Evolutionary conservation across 2,797 vertebrate genomes (phyloP).

Genomic region (Poeciliopsis paucimaculata): DNA sequence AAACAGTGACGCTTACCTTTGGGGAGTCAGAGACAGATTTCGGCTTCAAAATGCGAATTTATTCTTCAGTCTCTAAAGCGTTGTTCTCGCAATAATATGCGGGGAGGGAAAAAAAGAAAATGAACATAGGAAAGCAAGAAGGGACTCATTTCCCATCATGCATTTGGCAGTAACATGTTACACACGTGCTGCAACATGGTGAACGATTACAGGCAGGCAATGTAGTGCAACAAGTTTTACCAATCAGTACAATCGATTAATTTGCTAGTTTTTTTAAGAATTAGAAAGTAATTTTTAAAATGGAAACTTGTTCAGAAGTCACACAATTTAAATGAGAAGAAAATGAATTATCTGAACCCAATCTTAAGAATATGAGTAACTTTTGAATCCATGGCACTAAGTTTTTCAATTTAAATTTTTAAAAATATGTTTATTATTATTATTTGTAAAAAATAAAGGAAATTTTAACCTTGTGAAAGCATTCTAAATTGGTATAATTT

Average conservation of each 20-base stretch:
- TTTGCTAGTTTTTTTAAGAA: not conserved
- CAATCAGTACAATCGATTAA: constrained; percentile 8
- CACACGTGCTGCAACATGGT: constrained; percentile 45
- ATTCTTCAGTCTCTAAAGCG: constrained; percentile 73
- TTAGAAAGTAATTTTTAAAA: not conserved
- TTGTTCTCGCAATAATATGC: constrained; percentile 80
- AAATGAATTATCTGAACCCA: not conserved
- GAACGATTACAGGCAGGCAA: constrained; percentile 15
- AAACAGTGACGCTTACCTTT: constrained; percentile 63
- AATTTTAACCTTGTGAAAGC: not conserved
- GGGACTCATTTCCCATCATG: constrained; percentile 80
- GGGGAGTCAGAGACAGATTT: constrained; percentile 53
- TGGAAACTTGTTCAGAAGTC: not conserved
- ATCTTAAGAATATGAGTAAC: not conserved
- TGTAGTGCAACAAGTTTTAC: constrained; percentile 10
- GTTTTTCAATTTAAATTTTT: not conserved
- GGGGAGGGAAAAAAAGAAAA: constrained; percentile 72
- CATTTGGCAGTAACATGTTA: constrained; percentile 70
- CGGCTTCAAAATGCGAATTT: constrained; percentile 53
- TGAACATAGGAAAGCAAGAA: constrained; percentile 71
- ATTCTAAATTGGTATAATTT: fast-evolving
- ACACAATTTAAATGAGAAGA: not conserved
- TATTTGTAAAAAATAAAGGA: not conserved
- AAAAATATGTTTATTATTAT: not conserved
- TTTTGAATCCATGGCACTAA: not conserved